Base-by-base conservation (phyloP, 2,113 vertebrate species). In the Raja brachyura region DNA sequence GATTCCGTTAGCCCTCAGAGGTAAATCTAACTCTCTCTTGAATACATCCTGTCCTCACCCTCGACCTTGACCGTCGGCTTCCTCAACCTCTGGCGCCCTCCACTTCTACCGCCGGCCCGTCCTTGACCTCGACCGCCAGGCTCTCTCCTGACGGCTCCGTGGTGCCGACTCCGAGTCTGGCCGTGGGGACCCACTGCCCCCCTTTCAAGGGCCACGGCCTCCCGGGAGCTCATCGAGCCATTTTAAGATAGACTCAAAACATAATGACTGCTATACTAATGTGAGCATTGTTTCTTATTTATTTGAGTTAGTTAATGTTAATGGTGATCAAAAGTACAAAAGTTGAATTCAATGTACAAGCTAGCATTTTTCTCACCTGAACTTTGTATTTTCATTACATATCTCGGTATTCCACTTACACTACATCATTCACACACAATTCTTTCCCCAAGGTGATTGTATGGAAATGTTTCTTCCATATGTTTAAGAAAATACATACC, bases 391-490 rank as follows among this genome's bases (percentile, higher is more conserved):
- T 70, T 6, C 31, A 66, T 10, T 70, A 2, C 31, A 20, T 13
- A 90, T 20, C 63, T 22, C 9, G 63, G 8, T 85, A 33, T 70
- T 90, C 7, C 39, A 48, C 39, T 48, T 48, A 3, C 39, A 48
- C 39, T 48, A 48, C 39, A 48, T 48, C n/a, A 66, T 9, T 3
- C 5, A 66, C 61, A 68, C 28, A 66, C 61, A 88, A 13, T 31
- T 88, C 59, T 88, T 88, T 10, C 31, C 31, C 85, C 85, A 88
- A 88, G n/a, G 28, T 90, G 61, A 90, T 66, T 20, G 85, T 31
- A 66, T 90, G 28, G 63, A 61, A 90, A 63, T 59, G 14, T 90
- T 85, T 90, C 61, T 33, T 11, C 28, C 20, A n/a, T n/a, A 90
- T 8, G 13, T 14, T 77, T 90, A 68, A 90, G 39, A 90, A 90